Percentiles rank a stretch among this genome's conserved stretches.
Evolutionary conservation across 2,113 vertebrate species (phyloP).

Genomic region (Glareola pratincola): DNA sequence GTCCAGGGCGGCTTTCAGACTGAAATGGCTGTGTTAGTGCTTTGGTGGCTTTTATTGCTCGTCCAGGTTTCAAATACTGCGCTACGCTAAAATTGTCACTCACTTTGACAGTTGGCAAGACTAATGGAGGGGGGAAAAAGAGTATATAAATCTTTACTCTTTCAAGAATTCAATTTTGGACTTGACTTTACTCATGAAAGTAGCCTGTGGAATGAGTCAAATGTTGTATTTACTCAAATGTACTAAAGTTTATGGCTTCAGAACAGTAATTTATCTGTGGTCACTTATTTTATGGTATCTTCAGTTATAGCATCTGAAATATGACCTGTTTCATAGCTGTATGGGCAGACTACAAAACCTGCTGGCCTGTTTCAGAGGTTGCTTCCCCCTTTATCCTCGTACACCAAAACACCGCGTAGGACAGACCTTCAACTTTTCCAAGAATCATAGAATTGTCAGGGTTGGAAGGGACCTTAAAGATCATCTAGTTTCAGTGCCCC

Average conservation of each 20-base stretch:
- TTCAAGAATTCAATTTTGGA: background rate
- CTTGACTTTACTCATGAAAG: background rate
- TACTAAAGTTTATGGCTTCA: background rate
- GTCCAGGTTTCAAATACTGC: background rate
- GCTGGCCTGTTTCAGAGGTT: background rate
- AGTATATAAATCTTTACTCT: background rate
- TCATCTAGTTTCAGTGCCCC: no score
- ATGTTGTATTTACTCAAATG: background rate
- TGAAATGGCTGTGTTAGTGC: background rate
- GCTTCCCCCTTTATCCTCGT: background rate
- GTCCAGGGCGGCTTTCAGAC: background rate
- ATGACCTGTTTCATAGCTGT: background rate
- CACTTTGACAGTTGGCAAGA: background rate
- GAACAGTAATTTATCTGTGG: background rate
- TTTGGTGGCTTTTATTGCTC: background rate
- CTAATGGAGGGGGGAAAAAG: background rate
- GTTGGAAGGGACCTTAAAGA: no score
- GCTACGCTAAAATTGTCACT: background rate
- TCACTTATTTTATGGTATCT: background rate
- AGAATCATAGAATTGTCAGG: no score
- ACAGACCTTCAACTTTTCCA: background rate
- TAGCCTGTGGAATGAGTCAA: background rate
- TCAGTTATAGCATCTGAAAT: background rate
- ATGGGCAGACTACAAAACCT: background rate
- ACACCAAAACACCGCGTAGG: accelerated